Percentiles rank a stretch among this genome's conserved stretches.
phyloP scores from a whole-genome alignment of 2,113 vertebrate species.

The Cyanoderma ruficeps region DNA sequence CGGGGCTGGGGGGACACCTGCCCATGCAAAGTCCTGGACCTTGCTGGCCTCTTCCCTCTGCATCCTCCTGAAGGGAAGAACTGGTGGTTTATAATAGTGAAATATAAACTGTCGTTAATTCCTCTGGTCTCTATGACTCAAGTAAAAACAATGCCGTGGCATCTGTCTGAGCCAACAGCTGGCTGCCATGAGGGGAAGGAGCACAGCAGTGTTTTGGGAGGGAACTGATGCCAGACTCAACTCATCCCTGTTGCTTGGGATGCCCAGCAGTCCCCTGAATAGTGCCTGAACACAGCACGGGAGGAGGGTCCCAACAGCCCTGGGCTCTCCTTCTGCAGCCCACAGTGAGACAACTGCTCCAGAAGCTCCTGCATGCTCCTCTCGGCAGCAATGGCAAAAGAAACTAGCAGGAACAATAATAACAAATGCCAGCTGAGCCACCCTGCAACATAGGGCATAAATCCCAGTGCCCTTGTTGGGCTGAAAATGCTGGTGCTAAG shows the following conservation, averaged over 20 bases:
- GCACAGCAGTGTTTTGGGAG: neutral
- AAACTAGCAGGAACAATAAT: neutral
- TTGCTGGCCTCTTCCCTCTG: neutral
- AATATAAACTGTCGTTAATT: neutral
- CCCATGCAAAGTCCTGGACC: neutral
- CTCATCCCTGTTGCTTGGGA: neutral
- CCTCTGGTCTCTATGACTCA: neutral
- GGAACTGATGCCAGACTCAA: neutral
- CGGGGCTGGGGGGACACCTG: accelerated
- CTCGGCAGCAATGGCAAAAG: neutral
- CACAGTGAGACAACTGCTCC: neutral
- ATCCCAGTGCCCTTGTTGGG: neutral
- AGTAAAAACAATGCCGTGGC: neutral
- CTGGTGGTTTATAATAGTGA: neutral
- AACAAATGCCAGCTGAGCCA: neutral
- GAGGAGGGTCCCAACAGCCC: neutral
- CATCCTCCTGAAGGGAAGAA: neutral
- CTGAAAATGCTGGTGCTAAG: neutral
- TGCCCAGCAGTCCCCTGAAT: neutral
- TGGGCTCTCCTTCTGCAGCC: neutral
- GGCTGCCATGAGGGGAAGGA: neutral
- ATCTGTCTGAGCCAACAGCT: neutral
- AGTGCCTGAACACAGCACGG: neutral
- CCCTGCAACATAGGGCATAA: neutral
- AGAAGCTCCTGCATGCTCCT: neutral